A percentile compares a stretch with the other conserved stretches of the same genome.
These are phyloP conservation scores for Halocynthia roretzi DNA, from an alignment of 23 tunicate genomes.

Conservation along the genomic window DNA sequence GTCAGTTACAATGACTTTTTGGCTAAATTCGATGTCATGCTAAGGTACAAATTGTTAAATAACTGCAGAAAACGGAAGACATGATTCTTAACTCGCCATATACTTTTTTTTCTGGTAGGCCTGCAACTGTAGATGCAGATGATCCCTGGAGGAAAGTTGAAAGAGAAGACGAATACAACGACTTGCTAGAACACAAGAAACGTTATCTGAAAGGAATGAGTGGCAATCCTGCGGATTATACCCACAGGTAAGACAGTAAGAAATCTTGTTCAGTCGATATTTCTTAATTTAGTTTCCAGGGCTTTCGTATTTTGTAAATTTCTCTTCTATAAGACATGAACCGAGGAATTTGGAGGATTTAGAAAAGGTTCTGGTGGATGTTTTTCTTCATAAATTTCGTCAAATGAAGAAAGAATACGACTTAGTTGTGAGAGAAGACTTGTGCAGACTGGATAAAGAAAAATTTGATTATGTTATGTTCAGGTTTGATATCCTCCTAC, in stretches of 20 bases:
- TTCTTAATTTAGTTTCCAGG: background rate
- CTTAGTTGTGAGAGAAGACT: constrained; percentile 76
- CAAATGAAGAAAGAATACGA: constrained; percentile 87
- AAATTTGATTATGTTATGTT: constrained; percentile 81
- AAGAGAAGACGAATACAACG: constrained; percentile 20
- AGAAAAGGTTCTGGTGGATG: constrained; percentile 66
- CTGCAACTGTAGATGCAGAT: constrained; percentile 67
- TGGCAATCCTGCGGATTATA: constrained; percentile 68
- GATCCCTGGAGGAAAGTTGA: constrained; percentile 73
- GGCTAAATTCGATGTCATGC: constrained; percentile 82
- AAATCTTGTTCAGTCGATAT: background rate
- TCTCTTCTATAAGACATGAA: constrained; percentile 43
- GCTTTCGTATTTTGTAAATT: background rate
- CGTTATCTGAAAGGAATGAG: constrained; percentile 68
- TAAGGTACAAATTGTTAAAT: constrained; percentile 28
- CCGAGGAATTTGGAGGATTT: constrained; percentile 77
- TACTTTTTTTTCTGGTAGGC: constrained; percentile 21
- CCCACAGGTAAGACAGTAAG: constrained; percentile 45
- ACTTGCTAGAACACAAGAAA: constrained; percentile 68
- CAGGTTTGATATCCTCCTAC: constrained; percentile 19
- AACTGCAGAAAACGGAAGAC: background rate
- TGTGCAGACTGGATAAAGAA: constrained; percentile 80
- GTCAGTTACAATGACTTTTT: constrained; percentile 75
- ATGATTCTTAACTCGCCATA: background rate
- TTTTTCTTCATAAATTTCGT: constrained; percentile 67